A percentile compares a stretch with the other conserved stretches of the same genome.
phyloP scores from a whole-genome alignment of 2,797 vertebrate species.

The Gymnocypris eckloni region DNA sequence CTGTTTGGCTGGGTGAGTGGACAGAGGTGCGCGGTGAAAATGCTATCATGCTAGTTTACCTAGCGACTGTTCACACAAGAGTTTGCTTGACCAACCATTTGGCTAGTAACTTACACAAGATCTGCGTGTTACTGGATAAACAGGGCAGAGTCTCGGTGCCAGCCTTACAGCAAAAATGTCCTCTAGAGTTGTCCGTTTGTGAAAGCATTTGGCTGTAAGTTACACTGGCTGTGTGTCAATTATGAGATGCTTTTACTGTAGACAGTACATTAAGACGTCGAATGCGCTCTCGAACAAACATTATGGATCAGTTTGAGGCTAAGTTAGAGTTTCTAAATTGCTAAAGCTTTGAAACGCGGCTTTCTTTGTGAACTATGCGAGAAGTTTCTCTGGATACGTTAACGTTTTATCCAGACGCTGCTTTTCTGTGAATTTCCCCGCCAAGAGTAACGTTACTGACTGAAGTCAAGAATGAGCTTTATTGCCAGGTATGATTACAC shows the following conservation, averaged over 20 bases:
- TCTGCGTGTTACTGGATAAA: not conserved
- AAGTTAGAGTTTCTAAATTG: not conserved
- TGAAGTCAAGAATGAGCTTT: not conserved
- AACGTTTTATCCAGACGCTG: no score
- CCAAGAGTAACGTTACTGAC: not conserved
- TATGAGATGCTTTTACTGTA: not conserved
- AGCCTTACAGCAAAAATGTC: not conserved
- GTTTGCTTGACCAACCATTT: constrained; percentile 55
- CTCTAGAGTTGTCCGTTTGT: not conserved
- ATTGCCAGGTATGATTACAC: no score
- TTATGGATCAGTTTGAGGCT: not conserved
- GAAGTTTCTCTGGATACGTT: not conserved
- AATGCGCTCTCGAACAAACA: not conserved
- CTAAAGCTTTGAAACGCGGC: not conserved
- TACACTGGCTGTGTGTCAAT: not conserved
- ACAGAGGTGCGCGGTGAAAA: constrained; percentile 25
- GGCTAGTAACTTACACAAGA: not conserved
- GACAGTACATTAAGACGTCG: not conserved
- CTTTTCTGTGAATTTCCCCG: not conserved
- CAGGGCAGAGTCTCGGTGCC: not conserved
- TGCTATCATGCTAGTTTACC: constrained; percentile 46
- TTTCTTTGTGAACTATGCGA: not conserved
- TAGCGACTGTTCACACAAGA: constrained; percentile 35
- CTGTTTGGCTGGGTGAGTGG: not conserved
- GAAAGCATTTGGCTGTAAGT: not conserved